Evolutionary conservation across 1,140 invertebrate species (phyloP).

Genomic region (Colletes gigas): DNA sequence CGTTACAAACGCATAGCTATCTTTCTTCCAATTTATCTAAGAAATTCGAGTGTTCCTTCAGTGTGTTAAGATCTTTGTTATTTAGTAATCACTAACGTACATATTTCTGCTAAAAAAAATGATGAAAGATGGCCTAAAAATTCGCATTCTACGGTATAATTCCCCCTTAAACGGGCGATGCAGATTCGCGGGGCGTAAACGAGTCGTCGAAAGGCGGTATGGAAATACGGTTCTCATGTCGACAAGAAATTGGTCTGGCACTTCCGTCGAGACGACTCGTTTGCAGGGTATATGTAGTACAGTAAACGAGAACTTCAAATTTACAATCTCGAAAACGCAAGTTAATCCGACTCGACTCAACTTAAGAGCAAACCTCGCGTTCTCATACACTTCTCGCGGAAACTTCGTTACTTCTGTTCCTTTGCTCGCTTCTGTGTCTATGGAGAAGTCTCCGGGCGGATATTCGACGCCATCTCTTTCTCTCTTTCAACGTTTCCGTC

Average conservation of each 20-base stretch:
- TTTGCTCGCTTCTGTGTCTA: background rate
- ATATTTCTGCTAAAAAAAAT: too few relatives aligned
- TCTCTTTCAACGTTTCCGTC: background rate
- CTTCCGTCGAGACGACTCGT: background rate
- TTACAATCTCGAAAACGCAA: constrained; percentile 25
- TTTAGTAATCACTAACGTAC: too few relatives aligned
- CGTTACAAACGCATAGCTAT: background rate
- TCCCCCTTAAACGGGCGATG: background rate
- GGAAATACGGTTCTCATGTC: background rate
- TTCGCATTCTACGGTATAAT: background rate
- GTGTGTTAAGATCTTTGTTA: too few relatives aligned
- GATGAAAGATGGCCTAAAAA: background rate
- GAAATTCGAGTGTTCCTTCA: background rate
- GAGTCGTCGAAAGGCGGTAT: constrained; percentile 9
- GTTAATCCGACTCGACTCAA: constrained; percentile 36
- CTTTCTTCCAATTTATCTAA: background rate
- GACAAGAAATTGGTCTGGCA: background rate
- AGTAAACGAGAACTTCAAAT: constrained; percentile 18
- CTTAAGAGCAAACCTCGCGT: background rate
- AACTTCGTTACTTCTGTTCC: constrained; percentile 16
- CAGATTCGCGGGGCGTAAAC: background rate
- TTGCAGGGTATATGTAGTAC: constrained; percentile 16
- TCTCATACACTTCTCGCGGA: background rate
- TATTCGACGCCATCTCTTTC: background rate
- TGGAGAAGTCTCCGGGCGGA: background rate